These are phyloP conservation scores for Aspidapion aeneum DNA, from an alignment of 2,888 invertebrate genomes.

Conservation along the genomic window DNA sequence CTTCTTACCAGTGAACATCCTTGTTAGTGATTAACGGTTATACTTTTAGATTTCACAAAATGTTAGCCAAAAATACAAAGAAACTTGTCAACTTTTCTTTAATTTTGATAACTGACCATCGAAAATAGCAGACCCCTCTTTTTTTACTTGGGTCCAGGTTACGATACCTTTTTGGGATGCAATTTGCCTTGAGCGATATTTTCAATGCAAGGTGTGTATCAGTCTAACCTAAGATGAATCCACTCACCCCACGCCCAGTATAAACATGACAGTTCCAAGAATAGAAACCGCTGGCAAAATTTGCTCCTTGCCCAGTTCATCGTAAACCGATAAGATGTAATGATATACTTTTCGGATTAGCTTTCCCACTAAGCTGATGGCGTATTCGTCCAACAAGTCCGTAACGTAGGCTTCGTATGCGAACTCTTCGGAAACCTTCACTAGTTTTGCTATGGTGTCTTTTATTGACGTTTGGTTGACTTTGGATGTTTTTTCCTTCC, in stretches of 20 bases:
- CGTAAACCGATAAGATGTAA: slow-evolving; percentile 67
- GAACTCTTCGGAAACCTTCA: slow-evolving; percentile 70
- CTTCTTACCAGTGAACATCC: too few species aligned
- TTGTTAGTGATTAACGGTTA: too few species aligned
- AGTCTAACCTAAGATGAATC: too few species aligned
- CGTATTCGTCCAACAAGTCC: slow-evolving; percentile 77
- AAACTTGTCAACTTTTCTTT: too few species aligned
- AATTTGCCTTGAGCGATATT: too few species aligned
- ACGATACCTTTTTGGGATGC: too few species aligned
- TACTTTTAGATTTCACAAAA: too few species aligned
- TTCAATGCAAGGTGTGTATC: too few species aligned
- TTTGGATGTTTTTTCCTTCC: neutral
- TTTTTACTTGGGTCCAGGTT: too few species aligned
- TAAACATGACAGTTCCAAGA: slow-evolving; percentile 72
- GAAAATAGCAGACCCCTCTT: too few species aligned
- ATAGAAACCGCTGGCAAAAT: slow-evolving; percentile 76
- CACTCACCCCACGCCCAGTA: slow-evolving; percentile 62
- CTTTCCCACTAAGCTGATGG: slow-evolving; percentile 66
- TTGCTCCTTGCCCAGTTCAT: slow-evolving; percentile 72
- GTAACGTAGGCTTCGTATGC: slow-evolving; percentile 76
- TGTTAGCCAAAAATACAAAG: too few species aligned
- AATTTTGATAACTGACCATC: too few species aligned
- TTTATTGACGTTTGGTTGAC: slow-evolving; percentile 49
- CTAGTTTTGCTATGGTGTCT: slow-evolving; percentile 64
- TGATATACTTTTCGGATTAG: slow-evolving; percentile 63